Percentiles rank a stretch among this genome's conserved stretches.
Conservation (phyloP, 64 coral and sea anemone species). For the Hydrozoanthus tunicans region DNA sequence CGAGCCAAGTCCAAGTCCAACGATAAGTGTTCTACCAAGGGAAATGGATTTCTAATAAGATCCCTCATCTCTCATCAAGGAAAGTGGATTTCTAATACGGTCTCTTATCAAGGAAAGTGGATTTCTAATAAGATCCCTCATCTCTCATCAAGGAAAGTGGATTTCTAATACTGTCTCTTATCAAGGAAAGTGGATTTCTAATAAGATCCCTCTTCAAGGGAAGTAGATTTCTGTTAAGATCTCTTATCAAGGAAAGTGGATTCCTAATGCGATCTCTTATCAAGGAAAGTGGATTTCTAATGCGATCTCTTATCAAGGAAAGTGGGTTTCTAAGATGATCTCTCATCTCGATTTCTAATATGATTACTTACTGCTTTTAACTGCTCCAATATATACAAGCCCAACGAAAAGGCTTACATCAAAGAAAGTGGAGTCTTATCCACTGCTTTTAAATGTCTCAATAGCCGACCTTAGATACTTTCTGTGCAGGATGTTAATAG, state of each 20-base stretch:
- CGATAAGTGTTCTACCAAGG: neutral
- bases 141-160: too few species aligned
- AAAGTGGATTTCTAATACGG: too few species aligned
- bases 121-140: neutral
- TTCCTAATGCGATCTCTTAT: too few species aligned
- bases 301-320: neutral
- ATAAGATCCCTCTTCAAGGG: neutral
- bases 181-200: neutral
- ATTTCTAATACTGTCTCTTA: neutral
- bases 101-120: too few species aligned
- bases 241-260: too few species aligned
- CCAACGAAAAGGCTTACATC: neutral
- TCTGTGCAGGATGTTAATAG: neutral
- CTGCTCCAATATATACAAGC: neutral
- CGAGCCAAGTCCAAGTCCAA: slow-evolving; percentile 16
- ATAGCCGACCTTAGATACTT: neutral
- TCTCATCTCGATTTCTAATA: too few species aligned
- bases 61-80: neutral
- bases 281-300: too few species aligned
- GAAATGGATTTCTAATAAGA: neutral
- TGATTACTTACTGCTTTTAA: neutral
- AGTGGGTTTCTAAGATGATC: neutral
- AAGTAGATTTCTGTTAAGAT: too few species aligned
- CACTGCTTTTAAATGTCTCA: too few species aligned
- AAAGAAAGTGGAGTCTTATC: neutral